Base-by-base conservation (phyloP, 2,113 vertebrate species). In the Cyanocitta stelleri region DNA sequence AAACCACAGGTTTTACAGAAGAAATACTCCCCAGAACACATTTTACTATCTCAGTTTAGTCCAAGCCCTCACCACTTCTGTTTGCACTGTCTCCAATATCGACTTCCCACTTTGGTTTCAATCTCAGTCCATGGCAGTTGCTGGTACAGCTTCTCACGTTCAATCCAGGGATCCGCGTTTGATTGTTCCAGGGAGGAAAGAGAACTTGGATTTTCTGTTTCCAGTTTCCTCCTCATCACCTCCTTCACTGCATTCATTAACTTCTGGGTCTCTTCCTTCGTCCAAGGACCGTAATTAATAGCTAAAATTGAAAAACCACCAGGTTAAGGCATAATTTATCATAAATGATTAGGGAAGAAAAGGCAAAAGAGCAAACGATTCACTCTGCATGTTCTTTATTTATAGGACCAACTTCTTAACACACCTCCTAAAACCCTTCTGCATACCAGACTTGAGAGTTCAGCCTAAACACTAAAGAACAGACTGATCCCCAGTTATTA, bases 41-140 rank as follows among this genome's bases (percentile, higher is more conserved):
- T 33, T 51, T 78, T 13, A 9, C 24, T 7, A 3, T 4, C 37
- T 44, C 71, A 61, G 2, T 32, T 44, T 17, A 49, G 24, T 20
- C 33, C 16, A 72, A 77, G 76, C 49, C 82, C 95, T 98, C 94
- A 98, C 98, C 98, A 98, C 96, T 98, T 98, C 93, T 97, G 97
- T 96, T 98, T 98, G 74, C 98, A 98, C 7, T 98, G 98, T 67
- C 97, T 97, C 98, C 98, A 98, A 0, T 97, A 97, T 8, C 98
- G 96, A 72, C 97, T 98, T 16, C 96, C 93, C 75, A 98, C 98
- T 92, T 93, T 96, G 19, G 95, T 73, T 82, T 97, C 97, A 33
- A 98, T 97, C 80, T 97, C 96, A 14, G 95, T 86, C 98, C 98
- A 98, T 0, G 98, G 97, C 6, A 98, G 88, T 5, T 97, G 86